Base-by-base conservation (phyloP, 2,113 vertebrate genomes). In the Centropus bengalensis region DNA sequence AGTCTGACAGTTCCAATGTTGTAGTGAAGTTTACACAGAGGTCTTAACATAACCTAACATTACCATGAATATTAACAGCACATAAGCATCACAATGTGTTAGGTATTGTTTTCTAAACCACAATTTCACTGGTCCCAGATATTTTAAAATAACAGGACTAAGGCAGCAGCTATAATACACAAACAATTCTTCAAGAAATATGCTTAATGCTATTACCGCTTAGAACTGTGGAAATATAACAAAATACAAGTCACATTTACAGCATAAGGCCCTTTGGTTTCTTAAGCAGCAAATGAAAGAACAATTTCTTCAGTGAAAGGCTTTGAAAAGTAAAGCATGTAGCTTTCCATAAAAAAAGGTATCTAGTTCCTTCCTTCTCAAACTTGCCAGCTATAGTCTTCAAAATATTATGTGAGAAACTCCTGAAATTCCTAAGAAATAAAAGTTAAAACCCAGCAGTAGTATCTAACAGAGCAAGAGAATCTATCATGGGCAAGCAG, bases 201-300 rank as follows among this genome's bases (percentile, higher is more conserved):
- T 12, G 85, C 86, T 97, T 86, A 94, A 95, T 91, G 63, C 67
- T 94, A 74, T 95, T 67, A 96, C 60, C 1, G 12, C 94, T 94
- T 82, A 87, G 94, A 97, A 96, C 23, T 19, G 52, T 96, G 93
- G 90, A 94, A 94, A 90, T 97, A 93, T 95, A 95, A 97, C 84
- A 94, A 97, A 98, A 95, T 96, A 98, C 95, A 98, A 97, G 93
- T 97, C 66, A 97, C 91, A 97, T 98, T 97, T 97, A 97, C 91
- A 98, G 94, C 96, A 93, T 98, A 98, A 98, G 97, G 98, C 97
- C 97, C 96, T 97, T 97, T 97, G 97, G 98, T 97, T 97, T 97
- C 96, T 95, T 94, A 93, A 98, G 97, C 97, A 98, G 97, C 95
- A 98, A 97, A 97, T 45, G 45, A 97, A 97, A 97, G 60, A 97